These are phyloP conservation scores for Acromyrmex charruanus DNA, from an alignment of 1,140 invertebrate genomes.

Conservation along the genomic window DNA sequence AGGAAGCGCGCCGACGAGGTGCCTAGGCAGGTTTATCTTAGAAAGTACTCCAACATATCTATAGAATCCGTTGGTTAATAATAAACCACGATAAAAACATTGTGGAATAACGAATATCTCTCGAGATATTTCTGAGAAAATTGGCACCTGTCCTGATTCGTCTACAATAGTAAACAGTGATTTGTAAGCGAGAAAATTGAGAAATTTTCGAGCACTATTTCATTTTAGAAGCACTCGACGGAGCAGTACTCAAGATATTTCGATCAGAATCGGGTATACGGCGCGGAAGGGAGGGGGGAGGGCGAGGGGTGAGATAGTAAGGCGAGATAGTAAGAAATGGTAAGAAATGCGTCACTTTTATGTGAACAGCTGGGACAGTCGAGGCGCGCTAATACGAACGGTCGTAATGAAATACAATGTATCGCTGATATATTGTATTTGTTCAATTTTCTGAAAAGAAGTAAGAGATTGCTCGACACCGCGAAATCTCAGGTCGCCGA, in stretches of 20 bases:
- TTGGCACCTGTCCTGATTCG: slow-evolving; percentile 26
- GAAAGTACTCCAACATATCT: slow-evolving; percentile 32
- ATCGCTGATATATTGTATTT: neutral
- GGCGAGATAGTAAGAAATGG: neutral
- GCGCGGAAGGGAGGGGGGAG: too few species aligned
- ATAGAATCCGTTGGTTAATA: slow-evolving; percentile 25
- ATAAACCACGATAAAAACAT: slow-evolving; percentile 37
- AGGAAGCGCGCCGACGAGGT: slow-evolving; percentile 8
- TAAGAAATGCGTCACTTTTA: neutral
- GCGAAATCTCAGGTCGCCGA: slow-evolving; percentile 5
- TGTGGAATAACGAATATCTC: slow-evolving; percentile 17
- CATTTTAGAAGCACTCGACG: neutral
- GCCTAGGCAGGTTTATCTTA: neutral
- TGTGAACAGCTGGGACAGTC: neutral
- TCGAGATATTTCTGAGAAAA: slow-evolving; percentile 8
- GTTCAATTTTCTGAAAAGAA: neutral
- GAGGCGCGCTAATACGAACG: neutral
- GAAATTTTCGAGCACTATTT: neutral
- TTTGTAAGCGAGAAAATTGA: slow-evolving; percentile 10
- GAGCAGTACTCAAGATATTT: neutral
- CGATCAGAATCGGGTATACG: neutral
- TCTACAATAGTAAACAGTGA: slow-evolving; percentile 3
- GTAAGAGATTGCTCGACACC: neutral
- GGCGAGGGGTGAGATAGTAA: neutral
- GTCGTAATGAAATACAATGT: neutral